A percentile compares a stretch with the other conserved stretches of the same genome.
Evolutionary conservation across 2,797 vertebrate species (phyloP).

Genomic region (Sebastes variabilis): DNA sequence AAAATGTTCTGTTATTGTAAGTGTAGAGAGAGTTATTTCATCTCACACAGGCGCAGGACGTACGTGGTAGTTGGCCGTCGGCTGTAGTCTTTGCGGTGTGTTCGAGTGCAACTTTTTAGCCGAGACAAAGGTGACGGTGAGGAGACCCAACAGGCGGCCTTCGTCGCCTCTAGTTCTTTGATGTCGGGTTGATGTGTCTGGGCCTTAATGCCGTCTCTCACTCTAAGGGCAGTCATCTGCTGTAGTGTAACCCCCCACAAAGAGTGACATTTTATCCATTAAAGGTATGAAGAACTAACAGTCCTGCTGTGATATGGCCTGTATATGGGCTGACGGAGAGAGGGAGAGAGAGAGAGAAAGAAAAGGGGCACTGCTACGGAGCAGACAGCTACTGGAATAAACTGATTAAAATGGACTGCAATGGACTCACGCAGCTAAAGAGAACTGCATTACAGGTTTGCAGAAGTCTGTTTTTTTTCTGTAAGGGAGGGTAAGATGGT

Average conservation of each 20-base stretch:
- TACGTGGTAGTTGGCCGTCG: too few relatives aligned
- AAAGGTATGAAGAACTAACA: slow-evolving; percentile 2
- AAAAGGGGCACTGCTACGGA: not conserved
- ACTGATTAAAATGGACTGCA: slow-evolving; percentile 9
- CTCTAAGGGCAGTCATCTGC: not conserved
- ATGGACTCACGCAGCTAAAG: not conserved
- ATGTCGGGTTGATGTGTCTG: too few relatives aligned
- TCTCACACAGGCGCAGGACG: too few relatives aligned
- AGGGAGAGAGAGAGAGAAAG: not conserved
- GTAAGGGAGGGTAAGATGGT: not conserved
- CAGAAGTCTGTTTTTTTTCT: not conserved
- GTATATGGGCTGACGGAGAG: not conserved
- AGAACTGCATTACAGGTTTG: slow-evolving; percentile 16
- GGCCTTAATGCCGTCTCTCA: not conserved
- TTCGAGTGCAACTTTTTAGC: too few relatives aligned
- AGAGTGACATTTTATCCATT: slow-evolving; percentile 11
- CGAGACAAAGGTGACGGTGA: too few relatives aligned
- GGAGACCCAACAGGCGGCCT: too few relatives aligned
- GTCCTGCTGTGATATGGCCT: slow-evolving; percentile 12
- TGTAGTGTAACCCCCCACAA: not conserved
- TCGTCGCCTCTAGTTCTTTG: too few relatives aligned
- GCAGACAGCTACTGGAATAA: slow-evolving; percentile 4
- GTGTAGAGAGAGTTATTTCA: too few relatives aligned
- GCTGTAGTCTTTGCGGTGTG: too few relatives aligned
- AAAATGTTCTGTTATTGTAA: too few relatives aligned